These are phyloP conservation scores for Oophaga sylvatica DNA, from an alignment of 2,797 vertebrate genomes.

Conservation along the genomic window DNA sequence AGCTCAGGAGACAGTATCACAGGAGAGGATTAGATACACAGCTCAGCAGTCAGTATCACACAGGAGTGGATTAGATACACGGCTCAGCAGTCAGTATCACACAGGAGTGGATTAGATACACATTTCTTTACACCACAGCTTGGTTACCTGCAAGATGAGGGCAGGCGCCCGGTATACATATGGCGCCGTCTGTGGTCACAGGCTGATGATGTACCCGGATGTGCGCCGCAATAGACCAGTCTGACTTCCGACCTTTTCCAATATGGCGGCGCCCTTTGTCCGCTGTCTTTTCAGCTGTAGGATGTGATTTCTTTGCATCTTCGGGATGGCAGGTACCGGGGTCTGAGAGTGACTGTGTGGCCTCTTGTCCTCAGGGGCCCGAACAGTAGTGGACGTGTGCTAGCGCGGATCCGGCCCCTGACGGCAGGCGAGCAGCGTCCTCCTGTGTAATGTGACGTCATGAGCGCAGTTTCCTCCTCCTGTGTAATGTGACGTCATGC, in stretches of 20 bases:
- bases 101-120: too few relatives aligned
- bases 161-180: not conserved
- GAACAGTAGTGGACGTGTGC: not conserved
- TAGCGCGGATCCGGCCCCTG: not conserved
- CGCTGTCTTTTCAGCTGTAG: constrained; percentile 21
- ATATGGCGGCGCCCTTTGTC: constrained; percentile 58
- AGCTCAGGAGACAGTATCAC: not conserved
- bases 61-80: not conserved
- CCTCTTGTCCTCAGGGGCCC: not conserved
- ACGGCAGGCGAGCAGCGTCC: not conserved
- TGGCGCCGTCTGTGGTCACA: not conserved
- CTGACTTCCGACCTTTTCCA: constrained; percentile 38
- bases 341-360: not conserved
- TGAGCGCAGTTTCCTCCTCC: not conserved
- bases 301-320: constrained; percentile 34
- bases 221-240: not conserved
- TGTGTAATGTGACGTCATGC: not conserved
- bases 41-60: constrained; percentile 4
- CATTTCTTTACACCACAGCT: too few relatives aligned
- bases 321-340: constrained; percentile 54
- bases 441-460: not conserved
- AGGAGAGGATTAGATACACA: not conserved
- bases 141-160: not conserved
- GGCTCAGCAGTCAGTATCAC: not conserved
- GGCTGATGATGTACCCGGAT: constrained; percentile 13